A percentile compares a stretch with the other conserved stretches of the same genome.
Evolutionary conservation across 2,888 invertebrate species (phyloP).

Genomic region (Leptarthrus brevirostris): DNA sequence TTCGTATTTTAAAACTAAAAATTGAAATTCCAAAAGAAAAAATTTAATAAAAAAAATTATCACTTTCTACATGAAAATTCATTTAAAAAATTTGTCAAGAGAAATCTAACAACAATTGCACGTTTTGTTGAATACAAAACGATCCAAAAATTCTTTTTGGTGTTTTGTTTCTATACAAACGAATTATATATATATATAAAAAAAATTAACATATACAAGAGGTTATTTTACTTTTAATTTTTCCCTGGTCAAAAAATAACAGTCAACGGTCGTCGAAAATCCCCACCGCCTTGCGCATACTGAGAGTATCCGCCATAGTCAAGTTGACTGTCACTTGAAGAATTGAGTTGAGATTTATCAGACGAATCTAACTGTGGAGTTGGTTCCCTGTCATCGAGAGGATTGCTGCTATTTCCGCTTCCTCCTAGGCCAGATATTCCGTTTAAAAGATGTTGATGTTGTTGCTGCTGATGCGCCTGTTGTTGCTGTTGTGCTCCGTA

Average conservation of each 20-base stretch:
- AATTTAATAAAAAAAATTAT: neutral
- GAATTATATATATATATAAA: constrained; percentile 7
- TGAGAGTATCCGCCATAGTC: constrained; percentile 65
- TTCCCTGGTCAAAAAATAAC: constrained; percentile 67
- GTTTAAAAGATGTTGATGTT: constrained; percentile 62
- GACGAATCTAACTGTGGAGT: constrained; percentile 64
- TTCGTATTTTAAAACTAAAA: too few species aligned
- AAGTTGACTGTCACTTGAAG: constrained; percentile 64
- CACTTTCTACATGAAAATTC: too few species aligned
- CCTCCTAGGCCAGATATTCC: constrained; percentile 55
- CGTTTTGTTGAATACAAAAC: constrained; percentile 1
- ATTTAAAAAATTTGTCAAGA: constrained; percentile 3
- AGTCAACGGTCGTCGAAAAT: constrained; percentile 66
- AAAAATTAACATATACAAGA: constrained; percentile 21
- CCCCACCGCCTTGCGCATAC: constrained; percentile 59
- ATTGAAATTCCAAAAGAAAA: too few species aligned
- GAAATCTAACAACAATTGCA: constrained; percentile 30
- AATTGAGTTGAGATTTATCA: constrained; percentile 63
- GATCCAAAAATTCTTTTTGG: neutral
- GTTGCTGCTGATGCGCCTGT: constrained; percentile 64
- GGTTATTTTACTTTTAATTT: constrained; percentile 50
- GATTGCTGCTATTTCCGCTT: constrained; percentile 57
- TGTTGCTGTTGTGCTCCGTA: constrained; percentile 64
- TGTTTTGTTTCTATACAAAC: neutral
- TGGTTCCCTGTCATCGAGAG: constrained; percentile 64